Conservation (phyloP, 1,140 invertebrate genomes). For the Oreohelix idahoensis region DNA sequence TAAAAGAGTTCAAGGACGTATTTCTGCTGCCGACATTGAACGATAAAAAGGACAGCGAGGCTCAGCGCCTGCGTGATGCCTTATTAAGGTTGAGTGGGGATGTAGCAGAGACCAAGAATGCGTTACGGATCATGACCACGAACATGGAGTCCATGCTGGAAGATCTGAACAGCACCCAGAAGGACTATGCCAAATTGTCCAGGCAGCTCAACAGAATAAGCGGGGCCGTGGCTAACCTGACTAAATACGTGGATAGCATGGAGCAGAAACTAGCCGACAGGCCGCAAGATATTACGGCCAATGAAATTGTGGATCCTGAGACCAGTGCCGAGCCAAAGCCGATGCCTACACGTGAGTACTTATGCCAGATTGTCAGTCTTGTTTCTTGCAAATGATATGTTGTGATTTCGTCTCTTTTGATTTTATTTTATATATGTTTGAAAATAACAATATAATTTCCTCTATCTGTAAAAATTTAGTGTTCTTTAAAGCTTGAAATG, state of each 20-base stretch:
- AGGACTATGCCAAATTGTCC: slow-evolving; percentile 19
- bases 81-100: slow-evolving; percentile 29
- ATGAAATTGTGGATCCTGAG: slow-evolving; percentile 12
- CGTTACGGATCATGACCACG: slow-evolving; percentile 15
- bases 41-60: slow-evolving; percentile 23
- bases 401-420: not conserved
- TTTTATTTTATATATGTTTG: not conserved
- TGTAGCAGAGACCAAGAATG: slow-evolving; percentile 36
- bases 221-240: slow-evolving; percentile 29
- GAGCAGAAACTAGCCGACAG: not conserved
- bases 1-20: slow-evolving; percentile 33
- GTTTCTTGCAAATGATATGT: not conserved
- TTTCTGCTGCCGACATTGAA: slow-evolving; percentile 18
- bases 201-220: slow-evolving; percentile 14
- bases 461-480: too few relatives aligned
- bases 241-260: slow-evolving; percentile 40
- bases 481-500: too few relatives aligned
- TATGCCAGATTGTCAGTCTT: not conserved
- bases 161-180: slow-evolving; percentile 28
- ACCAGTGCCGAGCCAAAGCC: slow-evolving; percentile 5
- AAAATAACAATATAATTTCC: too few relatives aligned
- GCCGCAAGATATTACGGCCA: not conserved
- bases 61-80: slow-evolving; percentile 26
- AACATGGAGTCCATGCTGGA: slow-evolving; percentile 30
- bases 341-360: slow-evolving; percentile 33